Percentiles rank a stretch among this genome's conserved stretches.
Conservation (phyloP, 2,113 vertebrate species). For the Jacana jacana region DNA sequence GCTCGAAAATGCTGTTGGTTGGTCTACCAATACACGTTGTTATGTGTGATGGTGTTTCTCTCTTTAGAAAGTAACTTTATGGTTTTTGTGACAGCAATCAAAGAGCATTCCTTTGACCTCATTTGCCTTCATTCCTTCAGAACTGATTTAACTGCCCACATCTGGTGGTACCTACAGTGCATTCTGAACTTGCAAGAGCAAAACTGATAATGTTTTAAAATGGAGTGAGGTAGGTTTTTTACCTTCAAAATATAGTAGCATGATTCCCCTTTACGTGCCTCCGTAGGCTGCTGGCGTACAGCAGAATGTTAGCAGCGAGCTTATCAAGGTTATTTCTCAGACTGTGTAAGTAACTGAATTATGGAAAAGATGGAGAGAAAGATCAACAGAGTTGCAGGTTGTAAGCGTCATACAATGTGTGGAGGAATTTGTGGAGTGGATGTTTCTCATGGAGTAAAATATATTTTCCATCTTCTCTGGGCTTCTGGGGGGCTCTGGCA, state of each 20-base stretch:
- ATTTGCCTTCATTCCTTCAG: not conserved
- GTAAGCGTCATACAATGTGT: not conserved
- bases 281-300: not conserved
- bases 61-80: not conserved
- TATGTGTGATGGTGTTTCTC: not conserved
- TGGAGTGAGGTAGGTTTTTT: not conserved
- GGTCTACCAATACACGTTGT: not conserved
- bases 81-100: not conserved
- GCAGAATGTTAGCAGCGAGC: not conserved
- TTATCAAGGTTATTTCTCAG: not conserved
- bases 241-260: not conserved
- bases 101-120: not conserved
- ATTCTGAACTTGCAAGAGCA: not conserved
- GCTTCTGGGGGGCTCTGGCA: not conserved
- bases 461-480: not conserved
- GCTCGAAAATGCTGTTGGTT: not conserved
- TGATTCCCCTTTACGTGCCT: not conserved
- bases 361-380: not conserved
- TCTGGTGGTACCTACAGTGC: not conserved
- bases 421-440: not conserved
- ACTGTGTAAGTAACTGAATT: not conserved
- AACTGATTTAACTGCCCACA: not conserved
- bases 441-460: not conserved
- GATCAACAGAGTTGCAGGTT: not conserved
- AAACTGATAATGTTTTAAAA: not conserved